Evolutionary conservation across 2,797 vertebrate species (phyloP), one percentile per base, ranked within the genome.

Genomic region (Stomatorhinus walkeri): DNA sequence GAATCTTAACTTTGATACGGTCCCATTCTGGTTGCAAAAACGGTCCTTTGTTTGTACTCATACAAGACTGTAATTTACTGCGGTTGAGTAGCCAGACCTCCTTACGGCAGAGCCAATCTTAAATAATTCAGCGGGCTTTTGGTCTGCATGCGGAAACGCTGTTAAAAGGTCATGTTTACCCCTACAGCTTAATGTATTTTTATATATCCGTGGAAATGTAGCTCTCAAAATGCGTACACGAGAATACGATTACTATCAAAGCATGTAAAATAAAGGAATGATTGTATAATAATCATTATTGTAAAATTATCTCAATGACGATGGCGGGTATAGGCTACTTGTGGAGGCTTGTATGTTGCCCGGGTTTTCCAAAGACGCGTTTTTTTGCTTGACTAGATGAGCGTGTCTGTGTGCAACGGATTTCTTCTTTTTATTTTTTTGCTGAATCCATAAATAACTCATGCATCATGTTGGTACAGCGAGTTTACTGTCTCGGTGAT

Each of bases 91-190:
- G 19, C 16, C 76, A 81, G 40, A 81, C 36, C 76, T 81, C 16
- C 76, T 46, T 22, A 81, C 76, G 76, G 76, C 76, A 81, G 16
- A n/a, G 40, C 8, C 36, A 14, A 19, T 81, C 40, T 46, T 81
- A 46, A 81, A 81, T 81, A 81, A 81, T 81, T 81, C 76, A 81
- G 76, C 76, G 76, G 46, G 76, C 76, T 81, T 81, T 81, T 46
- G 76, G 76, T 81, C 40, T 46, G 76, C 40, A 76, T 76, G 68
- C 68, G 28, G 68, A 76, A 76, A 40, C 32, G 68, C 14, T 76
- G 68, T 36, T 36, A 32, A 76, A 76, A 76, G 68, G 68, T 76
- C 28, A 76, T 14, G 1, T 36, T 72, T 40, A 72, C 68, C 76
- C 40, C 36, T 19, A n/a, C 40, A 81, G 16, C 76, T 81, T 81